Base-by-base conservation (phyloP, 2,113 vertebrate species). In the Callospermophilus lateralis region DNA sequence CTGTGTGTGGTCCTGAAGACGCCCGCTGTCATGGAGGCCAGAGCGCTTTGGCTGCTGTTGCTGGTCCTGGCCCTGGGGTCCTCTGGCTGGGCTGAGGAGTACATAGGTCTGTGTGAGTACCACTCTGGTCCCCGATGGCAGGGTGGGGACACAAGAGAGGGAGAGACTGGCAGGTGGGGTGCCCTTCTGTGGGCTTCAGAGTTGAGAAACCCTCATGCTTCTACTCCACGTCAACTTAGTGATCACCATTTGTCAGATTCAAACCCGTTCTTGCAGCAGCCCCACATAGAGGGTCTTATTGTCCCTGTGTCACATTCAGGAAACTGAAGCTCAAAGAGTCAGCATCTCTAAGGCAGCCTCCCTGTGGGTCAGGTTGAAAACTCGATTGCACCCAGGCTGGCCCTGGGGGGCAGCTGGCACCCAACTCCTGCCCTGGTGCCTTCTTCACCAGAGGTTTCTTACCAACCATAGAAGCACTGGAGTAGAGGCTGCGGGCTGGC, bases 51-150 rank as follows among this genome's bases (percentile, higher is more conserved):
- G 39, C 73, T 84, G 0, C 74, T 98, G 89, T 92, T 95, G 0
- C 0, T 94, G 78, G 48, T 95, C 94, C 95, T 99, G 9, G 0
- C 97, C 12, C 1, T 95, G 91, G 97, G 92, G 70, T 81, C 97
- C 95, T 97, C 95, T 58, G 32, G 73, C 72, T 4, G 89, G 4
- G 78, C 93, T 0, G 90, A 90, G 53, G 93, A 97, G 20, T 19
- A 0, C 0, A 0, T n/a, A 6, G 6, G 72, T 65, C 97, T 98
- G 93, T 78, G 98, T 99, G 97, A 98, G 98, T 99, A 98, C 61
- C 0, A 0, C 20, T 19, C 63, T 2, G 34, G 26, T 4, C 2
- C 42, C 3, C 2, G 42, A 15, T 0, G 28, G 9, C 45, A 15
- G 77, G 9, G 7, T 30, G 42, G 85, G 17, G 0, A 0, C 11